Evolutionary conservation across 64 coral and sea anemone genomes (phyloP), one percentile per base, ranked within the genome.

Genomic region (Actinia equina): DNA sequence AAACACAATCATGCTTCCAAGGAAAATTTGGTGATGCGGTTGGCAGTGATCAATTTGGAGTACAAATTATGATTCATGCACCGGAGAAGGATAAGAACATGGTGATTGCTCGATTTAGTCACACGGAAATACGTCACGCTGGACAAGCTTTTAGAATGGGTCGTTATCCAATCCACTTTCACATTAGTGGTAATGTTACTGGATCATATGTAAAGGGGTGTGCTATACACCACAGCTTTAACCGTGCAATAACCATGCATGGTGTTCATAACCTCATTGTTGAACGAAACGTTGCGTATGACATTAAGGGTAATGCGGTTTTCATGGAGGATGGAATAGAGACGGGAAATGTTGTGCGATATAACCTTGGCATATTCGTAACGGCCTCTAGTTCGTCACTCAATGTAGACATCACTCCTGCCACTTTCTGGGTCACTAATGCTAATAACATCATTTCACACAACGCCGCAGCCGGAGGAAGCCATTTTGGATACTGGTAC

Each of bases 241-340:
- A 99, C 54, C 90, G 97, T 25, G 97, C 97, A 6, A 86, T 99
- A 8, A 99, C 97, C 9, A 95, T 99, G 97, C 97, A 99, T 23
- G 97, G 97, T 49, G 71, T 99, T 65, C 88, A 99, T 81, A 83
- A 95, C 17, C 88, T 95, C 25, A 18, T 87, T 44, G 97, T 99
- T 12, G 94, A 93, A 67, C 93, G 58, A 41, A 99, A 99, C 64
- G 97, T 99, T 2, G 91, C 91, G 27, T 99, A 88, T 76, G 83
- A 99, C 27, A 57, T 93, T 20, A 89, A 81, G 52, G 97, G 97
- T 20, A 99, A 99, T 77, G 91, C 93, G 0, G 86, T 95, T 13
- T 99, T 99, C 59, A 99, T 99, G 97, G 97, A 99, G 45, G 97
- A 99, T 77, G 97, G 97, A 9, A 95, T 95, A 43, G 97, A 99